phyloP scores from a whole-genome alignment of 2,888 invertebrate genomes.

The Acleris cristana region DNA sequence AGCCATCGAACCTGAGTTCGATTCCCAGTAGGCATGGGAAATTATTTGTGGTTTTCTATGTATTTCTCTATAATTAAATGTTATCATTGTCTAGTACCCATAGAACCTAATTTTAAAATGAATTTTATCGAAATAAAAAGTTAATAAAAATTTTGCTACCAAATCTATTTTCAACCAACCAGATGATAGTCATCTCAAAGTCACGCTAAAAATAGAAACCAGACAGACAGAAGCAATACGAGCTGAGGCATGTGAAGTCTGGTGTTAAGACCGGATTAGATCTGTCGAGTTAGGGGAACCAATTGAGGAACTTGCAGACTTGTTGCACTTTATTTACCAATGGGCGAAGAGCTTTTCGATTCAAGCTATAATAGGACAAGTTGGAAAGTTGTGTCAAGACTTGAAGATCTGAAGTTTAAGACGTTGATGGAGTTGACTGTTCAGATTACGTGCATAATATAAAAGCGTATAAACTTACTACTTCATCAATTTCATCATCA shows the following conservation, averaged over 20 bases:
- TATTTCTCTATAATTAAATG: no score
- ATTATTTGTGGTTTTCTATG: no score
- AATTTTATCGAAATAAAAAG: neutral
- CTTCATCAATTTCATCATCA: no score
- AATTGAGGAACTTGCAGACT: conserved; percentile 6
- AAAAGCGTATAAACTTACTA: no score
- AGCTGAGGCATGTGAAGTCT: conserved; percentile 1
- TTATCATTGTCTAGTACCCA: no score
- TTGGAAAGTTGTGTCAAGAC: no score
- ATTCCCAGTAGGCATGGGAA: no score
- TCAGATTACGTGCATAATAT: no score
- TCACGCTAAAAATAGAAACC: conserved; percentile 16
- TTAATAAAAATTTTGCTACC: neutral
- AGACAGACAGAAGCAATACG: conserved; percentile 24
- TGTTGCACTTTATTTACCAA: conserved; percentile 11
- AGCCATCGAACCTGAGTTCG: no score
- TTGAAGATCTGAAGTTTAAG: neutral
- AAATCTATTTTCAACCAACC: neutral
- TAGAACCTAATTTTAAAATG: neutral
- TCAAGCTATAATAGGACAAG: neutral
- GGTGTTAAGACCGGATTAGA: conserved; percentile 21
- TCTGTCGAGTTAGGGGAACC: neutral
- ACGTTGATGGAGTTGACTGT: no score
- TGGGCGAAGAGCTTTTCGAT: neutral
- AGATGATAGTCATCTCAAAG: conserved; percentile 1